Evolutionary conservation across 2,888 invertebrate species (phyloP).

Genomic region (Strigamia transsilvanica): DNA sequence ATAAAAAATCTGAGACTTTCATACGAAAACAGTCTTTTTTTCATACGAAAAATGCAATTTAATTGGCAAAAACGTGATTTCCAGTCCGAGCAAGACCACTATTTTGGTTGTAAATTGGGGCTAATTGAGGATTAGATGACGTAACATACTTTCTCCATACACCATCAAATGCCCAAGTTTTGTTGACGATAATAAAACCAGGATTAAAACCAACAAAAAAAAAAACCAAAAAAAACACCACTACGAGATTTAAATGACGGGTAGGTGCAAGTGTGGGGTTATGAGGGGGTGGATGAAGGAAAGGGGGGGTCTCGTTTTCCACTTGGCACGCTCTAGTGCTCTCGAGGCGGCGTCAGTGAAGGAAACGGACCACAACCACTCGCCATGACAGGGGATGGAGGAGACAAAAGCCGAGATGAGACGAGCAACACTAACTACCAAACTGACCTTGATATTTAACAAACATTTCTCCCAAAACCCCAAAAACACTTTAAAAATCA

Average conservation of each 20-base stretch:
- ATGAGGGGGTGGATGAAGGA: slow-evolving; percentile 23
- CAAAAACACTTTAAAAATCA: too few species aligned
- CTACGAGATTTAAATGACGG: background rate
- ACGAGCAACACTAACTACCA: slow-evolving; percentile 17
- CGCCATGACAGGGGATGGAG: slow-evolving; percentile 40
- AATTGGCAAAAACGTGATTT: too few species aligned
- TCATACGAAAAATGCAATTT: too few species aligned
- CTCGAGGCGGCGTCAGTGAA: slow-evolving; percentile 49
- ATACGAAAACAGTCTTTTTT: too few species aligned
- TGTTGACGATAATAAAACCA: too few species aligned
- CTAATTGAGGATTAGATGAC: too few species aligned
- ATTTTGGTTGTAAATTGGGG: too few species aligned
- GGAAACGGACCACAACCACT: slow-evolving; percentile 49
- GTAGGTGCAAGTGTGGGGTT: background rate
- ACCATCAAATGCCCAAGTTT: too few species aligned
- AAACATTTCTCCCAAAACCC: background rate
- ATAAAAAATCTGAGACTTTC: too few species aligned
- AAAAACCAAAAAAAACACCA: background rate
- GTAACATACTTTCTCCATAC: too few species aligned
- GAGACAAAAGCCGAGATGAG: slow-evolving; percentile 33
- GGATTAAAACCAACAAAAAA: too few species aligned
- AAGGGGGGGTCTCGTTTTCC: slow-evolving; percentile 48
- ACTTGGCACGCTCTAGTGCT: slow-evolving; percentile 49
- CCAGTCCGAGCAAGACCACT: too few species aligned
- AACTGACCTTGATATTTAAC: slow-evolving; percentile 42